Base-by-base conservation (phyloP, 2,797 vertebrate species). In the Dermochelys coriacea region DNA sequence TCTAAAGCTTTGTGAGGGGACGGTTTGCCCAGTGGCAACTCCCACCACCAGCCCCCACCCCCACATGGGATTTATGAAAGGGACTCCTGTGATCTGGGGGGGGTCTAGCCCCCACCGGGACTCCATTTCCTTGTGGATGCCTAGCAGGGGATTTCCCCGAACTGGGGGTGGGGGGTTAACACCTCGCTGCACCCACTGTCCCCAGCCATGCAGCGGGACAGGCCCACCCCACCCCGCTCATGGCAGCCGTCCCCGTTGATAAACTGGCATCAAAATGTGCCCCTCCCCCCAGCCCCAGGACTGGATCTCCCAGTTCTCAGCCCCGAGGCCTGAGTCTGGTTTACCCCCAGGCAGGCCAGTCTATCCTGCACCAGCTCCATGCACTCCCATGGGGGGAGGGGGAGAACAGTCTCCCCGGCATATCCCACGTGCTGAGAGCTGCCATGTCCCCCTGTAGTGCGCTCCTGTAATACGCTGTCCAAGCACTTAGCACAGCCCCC, bases 341-440 rank as follows among this genome's bases (percentile, higher is more conserved):
- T 19, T 19, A 31, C 57, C 18, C 5, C 41, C 41, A 8, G 23
- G 25, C 41, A 8, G 80, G 78, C 45, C 64, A 29, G 45, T 51
- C 1, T 0, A 2, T 68, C 61, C 64, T 54, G 15, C 19, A 64
- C 86, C 78, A 21, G 8, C 5, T 21, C 27, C 57, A 50, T n/a
- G 45, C 59, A 61, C 55, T 31, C 49, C 59, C 4, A 0, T 23
- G 61, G 4, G 34, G 61, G 52, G 31, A 16, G 19, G 16, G 31
- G 51, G 4, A 29, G 10, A 34, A 31, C 59, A 61, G 31, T 16
- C 59, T 16, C 29, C 59, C 31, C 15, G 59, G 14, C 7, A 31
- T 61, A 61, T 6, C 2, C 31, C 61, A n/a, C 2, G 61, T 64
- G 61, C 41, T 15, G 37, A 75, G 34, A 10, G 23, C 25, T 23